phyloP scores from a whole-genome alignment of 2,888 invertebrate species.

The Zeuzera pyrina region DNA sequence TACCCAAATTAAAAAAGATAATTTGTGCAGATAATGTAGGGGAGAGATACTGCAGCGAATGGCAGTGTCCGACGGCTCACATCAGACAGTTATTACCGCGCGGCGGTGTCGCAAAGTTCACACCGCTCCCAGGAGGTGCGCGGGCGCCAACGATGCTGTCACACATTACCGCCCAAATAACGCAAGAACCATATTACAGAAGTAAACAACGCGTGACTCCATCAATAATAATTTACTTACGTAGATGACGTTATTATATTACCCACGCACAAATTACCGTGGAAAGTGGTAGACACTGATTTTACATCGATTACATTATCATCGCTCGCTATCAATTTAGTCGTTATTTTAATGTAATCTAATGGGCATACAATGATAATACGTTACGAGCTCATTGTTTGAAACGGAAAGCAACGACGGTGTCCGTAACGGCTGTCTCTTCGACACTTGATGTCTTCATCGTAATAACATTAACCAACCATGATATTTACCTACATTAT shows the following conservation, averaged over 20 bases:
- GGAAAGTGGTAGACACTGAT: slow-evolving; percentile 15
- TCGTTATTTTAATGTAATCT: slow-evolving; percentile 9
- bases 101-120: slow-evolving; percentile 33
- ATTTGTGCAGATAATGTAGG: too few species aligned
- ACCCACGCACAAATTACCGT: slow-evolving; percentile 39
- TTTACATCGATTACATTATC: slow-evolving; percentile 28
- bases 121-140: slow-evolving; percentile 27
- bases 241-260: slow-evolving; percentile 41
- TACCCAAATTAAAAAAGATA: too few species aligned
- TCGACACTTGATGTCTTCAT: too few species aligned
- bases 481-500: too few species aligned
- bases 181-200: slow-evolving; percentile 25
- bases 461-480: background rate
- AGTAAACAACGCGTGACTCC: slow-evolving; percentile 47
- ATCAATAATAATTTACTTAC: slow-evolving; percentile 35
- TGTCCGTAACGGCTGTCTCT: too few species aligned
- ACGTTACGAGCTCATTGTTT: slow-evolving; percentile 28
- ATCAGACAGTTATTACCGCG: slow-evolving; percentile 11
- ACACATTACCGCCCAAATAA: slow-evolving; percentile 6
- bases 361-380: slow-evolving; percentile 21
- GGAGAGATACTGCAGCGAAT: too few species aligned
- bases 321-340: slow-evolving; percentile 35
- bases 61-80: too few species aligned
- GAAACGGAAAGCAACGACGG: too few species aligned
- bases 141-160: slow-evolving; percentile 3